Conservation (phyloP, 2,888 invertebrate genomes). For the Aricia artaxerxes region DNA sequence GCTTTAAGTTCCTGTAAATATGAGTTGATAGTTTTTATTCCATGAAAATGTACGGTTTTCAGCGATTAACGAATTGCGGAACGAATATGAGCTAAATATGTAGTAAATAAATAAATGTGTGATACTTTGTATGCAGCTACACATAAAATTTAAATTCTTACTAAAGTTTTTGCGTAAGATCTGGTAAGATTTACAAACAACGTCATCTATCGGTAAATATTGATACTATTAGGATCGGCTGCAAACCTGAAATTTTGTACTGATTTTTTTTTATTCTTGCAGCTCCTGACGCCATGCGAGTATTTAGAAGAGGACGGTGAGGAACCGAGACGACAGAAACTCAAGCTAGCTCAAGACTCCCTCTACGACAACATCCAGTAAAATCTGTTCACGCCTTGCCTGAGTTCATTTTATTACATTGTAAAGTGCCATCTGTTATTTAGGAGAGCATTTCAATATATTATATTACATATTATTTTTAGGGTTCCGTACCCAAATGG, state of each 20-base stretch:
- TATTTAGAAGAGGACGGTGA: slow-evolving; percentile 59
- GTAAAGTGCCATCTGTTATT: neutral
- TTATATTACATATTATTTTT: too few relatives aligned
- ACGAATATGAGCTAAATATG: too few relatives aligned
- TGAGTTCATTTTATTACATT: neutral
- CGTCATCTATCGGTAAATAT: neutral
- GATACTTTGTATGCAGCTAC: too few relatives aligned
- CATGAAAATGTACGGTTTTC: too few relatives aligned
- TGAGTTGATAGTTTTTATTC: too few relatives aligned
- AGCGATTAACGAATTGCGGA: too few relatives aligned
- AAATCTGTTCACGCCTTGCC: slow-evolving; percentile 27
- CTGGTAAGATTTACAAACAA: neutral
- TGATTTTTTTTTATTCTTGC: slow-evolving; percentile 39
- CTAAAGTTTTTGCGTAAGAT: neutral
- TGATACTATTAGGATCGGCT: neutral
- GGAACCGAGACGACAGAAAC: slow-evolving; percentile 55
- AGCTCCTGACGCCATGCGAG: slow-evolving; percentile 65
- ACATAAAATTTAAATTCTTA: too few relatives aligned
- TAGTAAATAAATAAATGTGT: too few relatives aligned
- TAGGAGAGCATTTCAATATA: too few relatives aligned
- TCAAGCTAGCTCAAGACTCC: slow-evolving; percentile 58
- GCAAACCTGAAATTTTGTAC: neutral
- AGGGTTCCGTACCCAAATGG: too few relatives aligned
- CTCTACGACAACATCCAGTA: slow-evolving; percentile 63
- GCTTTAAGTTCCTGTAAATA: too few relatives aligned